Percentiles rank a stretch among this genome's conserved stretches.
phyloP scores from a whole-genome alignment of 2,888 invertebrate species.

The Xestia xanthographa region DNA sequence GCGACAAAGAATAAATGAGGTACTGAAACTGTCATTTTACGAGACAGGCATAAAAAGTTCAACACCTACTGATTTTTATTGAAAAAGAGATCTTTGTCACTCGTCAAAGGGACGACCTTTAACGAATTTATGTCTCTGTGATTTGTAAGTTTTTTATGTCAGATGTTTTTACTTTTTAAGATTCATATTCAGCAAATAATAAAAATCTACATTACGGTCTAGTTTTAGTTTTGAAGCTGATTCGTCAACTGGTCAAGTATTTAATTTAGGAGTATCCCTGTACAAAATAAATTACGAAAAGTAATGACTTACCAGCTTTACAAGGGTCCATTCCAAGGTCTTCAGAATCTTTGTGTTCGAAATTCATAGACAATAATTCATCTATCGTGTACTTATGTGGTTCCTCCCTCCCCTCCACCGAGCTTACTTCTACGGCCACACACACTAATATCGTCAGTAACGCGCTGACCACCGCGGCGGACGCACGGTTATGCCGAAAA shows the following conservation, averaged over 20 bases:
- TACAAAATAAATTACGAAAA: background rate
- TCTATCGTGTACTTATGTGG: constrained; percentile 92
- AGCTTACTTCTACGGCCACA: constrained; percentile 72
- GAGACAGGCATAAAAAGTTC: constrained; percentile 51
- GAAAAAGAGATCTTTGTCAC: constrained; percentile 44
- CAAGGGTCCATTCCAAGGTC: constrained; percentile 96
- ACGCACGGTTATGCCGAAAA: constrained; percentile 75
- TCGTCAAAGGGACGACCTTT: constrained; percentile 26
- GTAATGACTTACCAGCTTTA: constrained; percentile 93
- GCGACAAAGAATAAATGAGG: constrained; percentile 48
- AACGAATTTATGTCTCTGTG: constrained; percentile 39
- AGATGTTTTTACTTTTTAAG: background rate
- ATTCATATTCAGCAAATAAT: background rate
- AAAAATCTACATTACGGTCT: background rate
- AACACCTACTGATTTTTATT: constrained; percentile 50
- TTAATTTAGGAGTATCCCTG: too few species aligned
- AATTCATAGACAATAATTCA: constrained; percentile 92
- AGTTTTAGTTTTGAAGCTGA: background rate
- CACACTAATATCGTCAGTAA: constrained; percentile 79
- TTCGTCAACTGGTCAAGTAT: background rate
- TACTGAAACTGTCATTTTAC: constrained; percentile 42
- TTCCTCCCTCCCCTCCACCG: constrained; percentile 80
- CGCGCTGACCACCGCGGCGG: constrained; percentile 73
- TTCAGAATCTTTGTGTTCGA: constrained; percentile 92
- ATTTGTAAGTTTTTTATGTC: constrained; percentile 22